Base-by-base conservation (phyloP, 2,797 vertebrate species). In the Microcaecilia unicolor region DNA sequence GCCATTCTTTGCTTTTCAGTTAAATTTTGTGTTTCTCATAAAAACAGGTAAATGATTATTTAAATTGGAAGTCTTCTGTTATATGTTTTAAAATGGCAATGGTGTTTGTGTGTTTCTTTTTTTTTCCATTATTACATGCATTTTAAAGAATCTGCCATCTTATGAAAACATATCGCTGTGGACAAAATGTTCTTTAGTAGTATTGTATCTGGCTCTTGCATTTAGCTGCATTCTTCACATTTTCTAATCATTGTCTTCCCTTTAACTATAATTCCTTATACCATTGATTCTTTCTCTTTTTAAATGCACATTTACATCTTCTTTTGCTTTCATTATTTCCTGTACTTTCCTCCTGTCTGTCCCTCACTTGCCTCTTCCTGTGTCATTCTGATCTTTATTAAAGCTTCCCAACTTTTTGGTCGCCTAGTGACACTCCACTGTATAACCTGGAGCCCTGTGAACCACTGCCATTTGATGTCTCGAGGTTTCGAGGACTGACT, bases 361-460 rank as follows among this genome's bases (percentile, higher is more conserved):
- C 90, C 90, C 91, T 93, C 87, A 92, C 91, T 86, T 85, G 88
- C 84, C 90, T 84, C 89, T 88, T 92, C 86, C 86, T 84, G 70
- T 88, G 79, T 88, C 76, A 78, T 83, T 89, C 78, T 83, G 76
- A 70, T 84, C 83, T 81, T 90, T 77, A 92, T 92, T 92, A 93
- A 98, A 95, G 92, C 92, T 98, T 96, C 92, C 93, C 93, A 93
- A 92, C 91, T 96, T 98, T 97, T 86, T 98, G 94, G 92, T 98
- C 93, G 64, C 92, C 95, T 94, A 98, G 95, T 92, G 95, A 98
- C 84, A 98, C 95, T 43, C 95, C 95, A 0, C 37, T 98, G 47
- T 97, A 96, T 85, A 98, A 98, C 77, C 81, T 98, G 93, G 95
- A 98, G 40, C 92, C 95, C 25, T 97, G 93, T 8, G 95, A 98